Conservation (phyloP, 2,888 invertebrate species). For the Erebia ligea region DNA sequence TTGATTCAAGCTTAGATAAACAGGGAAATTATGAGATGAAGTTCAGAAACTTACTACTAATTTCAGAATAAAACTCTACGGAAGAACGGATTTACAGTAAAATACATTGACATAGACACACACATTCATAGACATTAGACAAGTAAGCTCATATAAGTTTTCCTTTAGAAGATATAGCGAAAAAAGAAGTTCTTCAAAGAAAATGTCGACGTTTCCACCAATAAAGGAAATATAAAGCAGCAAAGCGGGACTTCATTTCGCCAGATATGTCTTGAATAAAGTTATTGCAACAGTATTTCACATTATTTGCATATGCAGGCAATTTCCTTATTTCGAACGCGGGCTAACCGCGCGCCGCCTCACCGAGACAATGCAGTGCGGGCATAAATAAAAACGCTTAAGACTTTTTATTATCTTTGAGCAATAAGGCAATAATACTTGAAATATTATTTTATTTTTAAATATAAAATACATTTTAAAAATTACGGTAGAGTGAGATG, state of each 20-base stretch:
- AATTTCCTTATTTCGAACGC: conserved; percentile 33
- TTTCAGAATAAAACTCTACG: background rate
- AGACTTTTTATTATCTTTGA: conserved; percentile 14
- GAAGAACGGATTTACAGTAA: background rate
- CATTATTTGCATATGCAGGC: conserved; percentile 38
- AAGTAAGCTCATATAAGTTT: too few species aligned
- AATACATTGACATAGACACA: too few species aligned
- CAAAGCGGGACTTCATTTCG: conserved; percentile 29
- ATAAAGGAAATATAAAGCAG: conserved; percentile 17
- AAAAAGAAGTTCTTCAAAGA: background rate
- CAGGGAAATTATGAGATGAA: background rate
- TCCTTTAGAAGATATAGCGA: background rate
- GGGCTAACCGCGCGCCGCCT: conserved; percentile 8
- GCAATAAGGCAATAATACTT: background rate
- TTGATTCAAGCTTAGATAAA: background rate
- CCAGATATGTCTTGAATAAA: conserved; percentile 35
- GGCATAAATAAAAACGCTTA: conserved; percentile 30
- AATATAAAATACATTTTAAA: too few species aligned
- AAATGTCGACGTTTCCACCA: conserved; percentile 12
- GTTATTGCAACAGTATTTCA: conserved; percentile 37
- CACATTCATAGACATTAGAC: too few species aligned
- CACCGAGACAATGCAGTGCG: conserved; percentile 34
- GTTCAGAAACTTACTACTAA: too few species aligned
- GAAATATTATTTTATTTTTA: background rate
- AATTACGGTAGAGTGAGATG: too few species aligned